Conservation (phyloP, 2,888 invertebrate genomes). For the Meiosimyza decipiens region DNA sequence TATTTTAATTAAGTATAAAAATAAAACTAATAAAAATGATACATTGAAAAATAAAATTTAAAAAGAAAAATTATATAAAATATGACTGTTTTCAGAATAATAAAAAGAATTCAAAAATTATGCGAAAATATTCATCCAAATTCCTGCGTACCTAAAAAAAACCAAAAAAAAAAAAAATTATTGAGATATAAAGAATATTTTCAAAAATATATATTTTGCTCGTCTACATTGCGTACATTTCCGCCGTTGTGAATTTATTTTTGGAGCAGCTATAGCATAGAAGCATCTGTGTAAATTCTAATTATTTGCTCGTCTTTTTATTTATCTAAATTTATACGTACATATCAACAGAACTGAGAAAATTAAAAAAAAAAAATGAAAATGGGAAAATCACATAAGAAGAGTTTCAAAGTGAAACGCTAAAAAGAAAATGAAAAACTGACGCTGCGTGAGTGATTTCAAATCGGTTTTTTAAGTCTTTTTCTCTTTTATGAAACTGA, state of each 20-base stretch:
- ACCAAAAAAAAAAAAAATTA: too few species aligned
- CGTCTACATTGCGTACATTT: conserved; percentile 15
- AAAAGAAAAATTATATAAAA: conserved; percentile 19
- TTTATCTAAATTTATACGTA: conserved; percentile 36
- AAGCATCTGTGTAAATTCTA: conserved; percentile 35
- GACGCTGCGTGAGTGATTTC: background rate
- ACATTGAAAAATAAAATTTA: background rate
- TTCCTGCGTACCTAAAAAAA: background rate
- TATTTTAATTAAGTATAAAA: background rate
- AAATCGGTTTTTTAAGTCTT: too few species aligned
- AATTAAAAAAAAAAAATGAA: background rate
- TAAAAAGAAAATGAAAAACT: conserved; percentile 2
- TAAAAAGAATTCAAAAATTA: background rate
- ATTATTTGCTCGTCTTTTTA: conserved; percentile 24
- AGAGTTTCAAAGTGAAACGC: background rate
- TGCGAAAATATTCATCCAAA: background rate
- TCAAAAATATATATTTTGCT: conserved; percentile 16
- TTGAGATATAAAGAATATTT: conserved; percentile 5
- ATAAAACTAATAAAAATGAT: background rate
- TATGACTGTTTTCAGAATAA: background rate
- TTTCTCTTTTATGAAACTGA: too few species aligned
- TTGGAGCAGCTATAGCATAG: conserved; percentile 31
- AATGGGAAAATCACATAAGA: background rate
- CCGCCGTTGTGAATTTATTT: conserved; percentile 38
- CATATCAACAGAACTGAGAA: conserved; percentile 28